Evolutionary conservation across 2,888 invertebrate genomes (phyloP).

Genomic region (Encarsia formosa): DNA sequence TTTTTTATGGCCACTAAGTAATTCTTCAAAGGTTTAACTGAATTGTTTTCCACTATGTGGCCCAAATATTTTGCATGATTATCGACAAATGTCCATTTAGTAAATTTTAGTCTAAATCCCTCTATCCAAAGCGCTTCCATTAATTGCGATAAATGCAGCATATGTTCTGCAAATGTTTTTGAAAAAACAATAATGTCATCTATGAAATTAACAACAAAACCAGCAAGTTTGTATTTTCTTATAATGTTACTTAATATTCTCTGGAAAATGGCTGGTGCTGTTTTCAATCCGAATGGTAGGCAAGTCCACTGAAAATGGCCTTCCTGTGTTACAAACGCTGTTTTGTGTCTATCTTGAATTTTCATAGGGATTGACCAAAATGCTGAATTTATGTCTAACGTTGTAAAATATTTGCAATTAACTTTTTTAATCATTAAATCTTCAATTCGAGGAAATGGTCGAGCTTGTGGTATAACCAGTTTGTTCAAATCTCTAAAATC

Average conservation of each 20-base stretch:
- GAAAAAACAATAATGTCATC: conserved; percentile 32
- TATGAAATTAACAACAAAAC: conserved; percentile 33
- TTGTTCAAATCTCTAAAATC: conserved; percentile 31
- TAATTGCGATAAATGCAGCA: conserved; percentile 28
- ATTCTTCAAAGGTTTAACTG: conserved; percentile 28
- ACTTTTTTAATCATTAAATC: conserved; percentile 15
- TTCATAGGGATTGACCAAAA: conserved; percentile 28
- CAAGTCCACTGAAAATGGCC: conserved; percentile 24
- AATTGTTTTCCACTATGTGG: conserved; percentile 16
- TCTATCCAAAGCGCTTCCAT: conserved; percentile 29
- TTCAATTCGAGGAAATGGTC: conserved; percentile 24
- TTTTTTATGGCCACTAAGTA: conserved; percentile 28
- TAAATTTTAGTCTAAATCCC: conserved; percentile 28
- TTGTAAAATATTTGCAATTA: conserved; percentile 18
- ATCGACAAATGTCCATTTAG: conserved; percentile 28
- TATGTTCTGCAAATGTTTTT: conserved; percentile 29
- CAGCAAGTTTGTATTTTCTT: conserved; percentile 24
- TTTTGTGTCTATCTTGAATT: conserved; percentile 24
- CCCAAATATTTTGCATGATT: conserved; percentile 20
- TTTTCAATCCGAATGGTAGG: conserved; percentile 24
- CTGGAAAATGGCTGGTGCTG: conserved; percentile 28
- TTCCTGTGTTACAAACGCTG: conserved; percentile 30
- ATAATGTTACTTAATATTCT: conserved; percentile 25
- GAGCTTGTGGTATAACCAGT: conserved; percentile 16
- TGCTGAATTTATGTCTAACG: conserved; percentile 26